Evolutionary conservation across 2,797 vertebrate genomes (phyloP), one percentile per base, ranked within the genome.

Genomic region (Saxicola maurus): DNA sequence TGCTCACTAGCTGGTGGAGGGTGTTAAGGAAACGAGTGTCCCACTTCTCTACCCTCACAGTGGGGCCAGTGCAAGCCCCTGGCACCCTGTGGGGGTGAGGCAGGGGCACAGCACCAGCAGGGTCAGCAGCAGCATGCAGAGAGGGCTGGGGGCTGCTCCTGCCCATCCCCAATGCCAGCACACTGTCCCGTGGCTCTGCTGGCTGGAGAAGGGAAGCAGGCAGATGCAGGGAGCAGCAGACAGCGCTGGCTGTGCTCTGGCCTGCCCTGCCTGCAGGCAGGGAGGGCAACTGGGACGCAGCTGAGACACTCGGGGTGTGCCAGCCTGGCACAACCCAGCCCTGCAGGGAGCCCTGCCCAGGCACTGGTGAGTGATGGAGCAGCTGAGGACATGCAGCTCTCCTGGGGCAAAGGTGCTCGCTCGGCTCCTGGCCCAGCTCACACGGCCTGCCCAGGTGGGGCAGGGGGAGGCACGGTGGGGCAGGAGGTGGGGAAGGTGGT

Each of bases 351-450:
- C 18, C 43, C 60, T 33, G 15, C 61, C 49, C 5, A 1, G 35
- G 25, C 11, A 8, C 30, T 1, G 1, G 8, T 1, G 10, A 60
- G 69, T 31, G 72, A 9, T 3, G 3, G 31, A 75, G 48, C n/a
- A 52, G 81, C 61, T 20, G 5, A 8, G 13, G 33, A 55, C 30
- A 2, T 0, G 5, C 16, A 13, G 69, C 33, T 42, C 21, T 69
- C 62, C 13, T 5, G 11, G 33, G 51, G 42, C 0, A 0, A 80
- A 51, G 56, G 40, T 1, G 21, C 17, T n/a, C 1, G 0, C 52
- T 20, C 0, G 0, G 66, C 64, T 82, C 73, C 62, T 4, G 9
- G 57, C 24, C 45, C 33, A 12, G 73, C 48, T 28, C 8, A 12
- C 17, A 11, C 17, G 23, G 24, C 25, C 46, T 56, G 46, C 42